Conservation (phyloP, 2,888 invertebrate species). For the Brachypalpus laphriformis region DNA sequence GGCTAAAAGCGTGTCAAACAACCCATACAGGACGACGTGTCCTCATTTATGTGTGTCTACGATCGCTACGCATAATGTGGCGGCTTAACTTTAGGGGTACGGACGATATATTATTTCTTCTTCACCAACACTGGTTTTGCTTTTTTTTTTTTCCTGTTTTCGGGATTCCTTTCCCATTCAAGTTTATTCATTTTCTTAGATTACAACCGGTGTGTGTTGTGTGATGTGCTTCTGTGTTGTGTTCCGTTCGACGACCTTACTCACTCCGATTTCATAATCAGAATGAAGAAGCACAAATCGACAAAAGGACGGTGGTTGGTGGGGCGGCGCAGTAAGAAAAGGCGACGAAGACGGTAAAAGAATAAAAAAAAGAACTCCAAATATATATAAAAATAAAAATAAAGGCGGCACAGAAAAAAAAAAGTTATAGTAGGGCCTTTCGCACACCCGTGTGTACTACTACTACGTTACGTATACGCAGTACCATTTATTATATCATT, state of each 20-base stretch:
- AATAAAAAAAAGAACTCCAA: slow-evolving; percentile 42
- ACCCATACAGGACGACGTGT: neutral
- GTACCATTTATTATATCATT: slow-evolving; percentile 74
- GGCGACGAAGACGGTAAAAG: slow-evolving; percentile 59
- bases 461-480: slow-evolving; percentile 70
- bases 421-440: slow-evolving; percentile 55
- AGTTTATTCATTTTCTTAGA: slow-evolving; percentile 67
- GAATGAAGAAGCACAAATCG: slow-evolving; percentile 66
- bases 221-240: slow-evolving; percentile 35
- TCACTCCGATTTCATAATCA: slow-evolving; percentile 72
- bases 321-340: slow-evolving; percentile 25
- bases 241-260: slow-evolving; percentile 69
- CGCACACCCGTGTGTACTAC: slow-evolving; percentile 53
- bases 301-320: slow-evolving; percentile 31
- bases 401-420: slow-evolving; percentile 46
- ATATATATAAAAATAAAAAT: slow-evolving; percentile 64
- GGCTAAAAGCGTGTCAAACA: neutral
- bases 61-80: slow-evolving; percentile 44
- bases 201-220: slow-evolving; percentile 51
- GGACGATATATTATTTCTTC: slow-evolving; percentile 30
- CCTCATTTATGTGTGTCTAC: slow-evolving; percentile 22
- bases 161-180: slow-evolving; percentile 55
- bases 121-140: neutral
- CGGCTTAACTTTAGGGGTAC: slow-evolving; percentile 32
- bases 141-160: slow-evolving; percentile 35